These are phyloP conservation scores for Chascanopsetta lugubris DNA, from an alignment of 2,113 vertebrate species.

Conservation along the genomic window DNA sequence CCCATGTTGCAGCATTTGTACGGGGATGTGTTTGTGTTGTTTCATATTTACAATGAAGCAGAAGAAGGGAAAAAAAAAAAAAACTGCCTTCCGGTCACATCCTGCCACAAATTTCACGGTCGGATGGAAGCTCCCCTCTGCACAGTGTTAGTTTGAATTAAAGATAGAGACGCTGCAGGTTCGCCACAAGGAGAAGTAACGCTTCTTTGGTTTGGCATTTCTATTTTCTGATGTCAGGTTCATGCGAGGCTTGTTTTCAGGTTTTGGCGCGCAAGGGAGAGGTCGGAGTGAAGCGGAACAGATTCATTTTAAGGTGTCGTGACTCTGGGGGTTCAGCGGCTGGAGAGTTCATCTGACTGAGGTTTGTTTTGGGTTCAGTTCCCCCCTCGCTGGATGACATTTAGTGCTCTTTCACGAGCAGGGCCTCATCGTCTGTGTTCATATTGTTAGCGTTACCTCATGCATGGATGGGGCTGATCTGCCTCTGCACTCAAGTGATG, in stretches of 20 bases:
- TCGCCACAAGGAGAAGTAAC: slow-evolving; percentile 4
- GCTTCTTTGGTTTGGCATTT: slow-evolving; percentile 16
- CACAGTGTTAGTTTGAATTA: slow-evolving; percentile 24
- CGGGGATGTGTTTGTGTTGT: not conserved
- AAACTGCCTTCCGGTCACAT: slow-evolving; percentile 3
- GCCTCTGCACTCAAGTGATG: slow-evolving; percentile 47
- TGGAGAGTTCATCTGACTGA: slow-evolving; percentile 8
- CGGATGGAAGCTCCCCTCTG: slow-evolving; percentile 13
- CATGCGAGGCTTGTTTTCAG: slow-evolving; percentile 7
- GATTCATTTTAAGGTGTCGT: slow-evolving; percentile 12
- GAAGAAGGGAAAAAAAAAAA: no score
- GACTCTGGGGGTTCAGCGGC: slow-evolving; percentile 23
- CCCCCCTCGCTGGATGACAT: slow-evolving; percentile 4
- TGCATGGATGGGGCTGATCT: slow-evolving; percentile 25
- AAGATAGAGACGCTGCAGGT: slow-evolving; percentile 23
- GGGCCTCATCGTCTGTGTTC: slow-evolving; percentile 21
- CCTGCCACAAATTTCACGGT: not conserved
- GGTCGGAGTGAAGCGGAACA: slow-evolving; percentile 14
- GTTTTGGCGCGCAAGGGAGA: slow-evolving; percentile 19
- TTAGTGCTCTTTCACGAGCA: slow-evolving; percentile 6
- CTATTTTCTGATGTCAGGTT: slow-evolving; percentile 30
- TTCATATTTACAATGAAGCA: not conserved
- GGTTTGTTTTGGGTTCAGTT: not conserved
- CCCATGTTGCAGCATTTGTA: not conserved
- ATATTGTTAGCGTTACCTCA: slow-evolving; percentile 31